These are phyloP conservation scores for Linnaemya vulpina DNA, from an alignment of 2,888 invertebrate species.

Conservation along the genomic window DNA sequence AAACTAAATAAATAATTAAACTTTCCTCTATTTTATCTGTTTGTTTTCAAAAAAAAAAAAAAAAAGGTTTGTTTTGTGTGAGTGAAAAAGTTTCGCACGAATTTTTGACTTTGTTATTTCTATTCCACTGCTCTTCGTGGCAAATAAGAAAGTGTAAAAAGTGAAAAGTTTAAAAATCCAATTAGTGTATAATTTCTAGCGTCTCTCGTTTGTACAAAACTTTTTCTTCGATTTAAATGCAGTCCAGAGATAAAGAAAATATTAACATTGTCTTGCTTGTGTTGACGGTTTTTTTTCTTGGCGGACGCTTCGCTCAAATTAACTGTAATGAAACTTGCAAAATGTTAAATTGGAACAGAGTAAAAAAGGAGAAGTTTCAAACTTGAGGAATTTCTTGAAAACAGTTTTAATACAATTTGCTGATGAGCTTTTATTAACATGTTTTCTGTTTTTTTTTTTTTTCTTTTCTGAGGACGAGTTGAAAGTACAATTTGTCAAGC, in stretches of 20 bases:
- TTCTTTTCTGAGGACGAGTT: too few relatives aligned
- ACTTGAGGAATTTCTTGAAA: not conserved
- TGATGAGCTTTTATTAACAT: too few relatives aligned
- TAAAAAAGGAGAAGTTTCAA: not conserved
- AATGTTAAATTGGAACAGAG: not conserved
- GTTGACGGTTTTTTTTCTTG: not conserved
- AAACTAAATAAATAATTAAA: slow-evolving; percentile 68
- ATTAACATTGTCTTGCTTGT: slow-evolving; percentile 46
- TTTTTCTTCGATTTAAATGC: slow-evolving; percentile 28
- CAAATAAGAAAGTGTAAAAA: slow-evolving; percentile 27
- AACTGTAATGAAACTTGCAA: slow-evolving; percentile 10
- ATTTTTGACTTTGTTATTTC: slow-evolving; percentile 69
- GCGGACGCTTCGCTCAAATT: slow-evolving; percentile 7
- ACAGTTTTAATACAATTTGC: too few relatives aligned
- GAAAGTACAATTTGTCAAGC: too few relatives aligned
- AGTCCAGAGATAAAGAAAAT: slow-evolving; percentile 41
- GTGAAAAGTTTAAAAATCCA: slow-evolving; percentile 66
- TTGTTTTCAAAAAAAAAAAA: slow-evolving; percentile 27
- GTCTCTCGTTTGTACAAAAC: slow-evolving; percentile 11
- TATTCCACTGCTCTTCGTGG: slow-evolving; percentile 59
- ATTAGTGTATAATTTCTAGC: slow-evolving; percentile 63
- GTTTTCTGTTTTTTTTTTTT: too few relatives aligned
- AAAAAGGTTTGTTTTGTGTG: slow-evolving; percentile 38
- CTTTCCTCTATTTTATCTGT: slow-evolving; percentile 28
- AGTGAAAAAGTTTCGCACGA: slow-evolving; percentile 53